Evolutionary conservation across 2,113 vertebrate genomes (phyloP).

Genomic region (Notarius quadriscutis): DNA sequence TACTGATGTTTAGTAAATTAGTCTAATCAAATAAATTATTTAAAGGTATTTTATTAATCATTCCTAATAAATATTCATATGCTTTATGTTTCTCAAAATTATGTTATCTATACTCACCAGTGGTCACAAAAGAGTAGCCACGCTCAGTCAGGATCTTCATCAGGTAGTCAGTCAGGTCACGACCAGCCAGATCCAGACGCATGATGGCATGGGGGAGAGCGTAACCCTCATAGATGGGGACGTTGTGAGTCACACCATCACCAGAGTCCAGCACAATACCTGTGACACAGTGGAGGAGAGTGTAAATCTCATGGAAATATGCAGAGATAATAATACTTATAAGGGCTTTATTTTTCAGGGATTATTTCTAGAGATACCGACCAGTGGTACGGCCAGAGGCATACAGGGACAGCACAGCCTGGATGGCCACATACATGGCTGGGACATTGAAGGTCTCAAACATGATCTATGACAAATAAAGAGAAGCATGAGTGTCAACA

Average conservation of each 20-base stretch:
- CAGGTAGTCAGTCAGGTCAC: conserved; percentile 98
- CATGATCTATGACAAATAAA: conserved; percentile 83
- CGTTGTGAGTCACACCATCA: conserved; percentile 97
- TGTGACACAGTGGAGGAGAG: conserved; percentile 54
- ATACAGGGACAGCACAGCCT: conserved; percentile 96
- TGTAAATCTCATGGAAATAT: not conserved
- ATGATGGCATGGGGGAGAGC: conserved; percentile 97
- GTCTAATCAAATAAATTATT: not conserved
- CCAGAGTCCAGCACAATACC: conserved; percentile 97
- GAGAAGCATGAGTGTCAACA: not conserved
- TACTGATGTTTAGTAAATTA: not conserved
- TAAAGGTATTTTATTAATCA: not conserved
- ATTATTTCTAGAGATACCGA: conserved; percentile 64
- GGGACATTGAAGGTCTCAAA: conserved; percentile 99
- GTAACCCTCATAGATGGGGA: conserved; percentile 97
- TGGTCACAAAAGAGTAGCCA: conserved; percentile 97
- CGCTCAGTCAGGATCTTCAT: conserved; percentile 99
- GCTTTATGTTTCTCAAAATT: not conserved
- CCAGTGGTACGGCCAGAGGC: conserved; percentile 97
- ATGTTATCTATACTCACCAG: conserved; percentile 74
- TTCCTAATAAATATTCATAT: not conserved
- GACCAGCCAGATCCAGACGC: conserved; percentile 95
- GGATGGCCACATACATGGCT: conserved; percentile 98
- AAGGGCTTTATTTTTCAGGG: not conserved
- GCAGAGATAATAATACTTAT: not conserved